Evolutionary conservation across 2,888 invertebrate species (phyloP).

Genomic region (Lypha dubia): DNA sequence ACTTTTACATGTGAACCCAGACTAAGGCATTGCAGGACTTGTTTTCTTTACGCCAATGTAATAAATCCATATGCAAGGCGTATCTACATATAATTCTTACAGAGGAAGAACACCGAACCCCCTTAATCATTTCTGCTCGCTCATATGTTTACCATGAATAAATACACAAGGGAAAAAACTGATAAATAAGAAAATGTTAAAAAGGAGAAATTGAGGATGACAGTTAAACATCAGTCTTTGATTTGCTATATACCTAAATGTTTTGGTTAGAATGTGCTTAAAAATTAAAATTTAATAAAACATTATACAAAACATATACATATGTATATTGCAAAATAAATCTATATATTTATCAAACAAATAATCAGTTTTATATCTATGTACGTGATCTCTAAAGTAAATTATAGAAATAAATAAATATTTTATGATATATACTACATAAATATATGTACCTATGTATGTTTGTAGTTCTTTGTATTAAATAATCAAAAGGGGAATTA

Average conservation of each 20-base stretch:
- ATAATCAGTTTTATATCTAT: conserved; percentile 8
- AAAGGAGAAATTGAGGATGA: conserved; percentile 47
- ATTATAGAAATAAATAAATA: conserved; percentile 1
- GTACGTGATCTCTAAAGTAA: not conserved
- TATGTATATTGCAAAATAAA: conserved; percentile 1
- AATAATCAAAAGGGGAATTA: not conserved
- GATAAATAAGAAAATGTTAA: conserved; percentile 1
- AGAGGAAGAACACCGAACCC: too few relatives aligned
- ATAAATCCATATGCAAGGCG: too few relatives aligned
- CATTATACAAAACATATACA: too few relatives aligned
- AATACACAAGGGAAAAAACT: not conserved
- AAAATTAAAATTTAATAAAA: conserved; percentile 17
- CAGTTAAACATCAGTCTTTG: conserved; percentile 64
- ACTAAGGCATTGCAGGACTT: too few relatives aligned
- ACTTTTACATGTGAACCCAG: too few relatives aligned
- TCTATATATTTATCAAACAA: not conserved
- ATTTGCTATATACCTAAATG: conserved; percentile 61
- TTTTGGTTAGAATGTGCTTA: conserved; percentile 51
- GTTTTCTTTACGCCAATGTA: too few relatives aligned
- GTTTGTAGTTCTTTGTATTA: conserved; percentile 7
- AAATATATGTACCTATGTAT: too few relatives aligned
- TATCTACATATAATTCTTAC: too few relatives aligned
- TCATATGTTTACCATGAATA: conserved; percentile 15
- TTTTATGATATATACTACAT: too few relatives aligned
- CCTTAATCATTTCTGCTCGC: too few relatives aligned